Base-by-base conservation (phyloP, 2,797 vertebrate species). In the Cyclura pinguis region DNA sequence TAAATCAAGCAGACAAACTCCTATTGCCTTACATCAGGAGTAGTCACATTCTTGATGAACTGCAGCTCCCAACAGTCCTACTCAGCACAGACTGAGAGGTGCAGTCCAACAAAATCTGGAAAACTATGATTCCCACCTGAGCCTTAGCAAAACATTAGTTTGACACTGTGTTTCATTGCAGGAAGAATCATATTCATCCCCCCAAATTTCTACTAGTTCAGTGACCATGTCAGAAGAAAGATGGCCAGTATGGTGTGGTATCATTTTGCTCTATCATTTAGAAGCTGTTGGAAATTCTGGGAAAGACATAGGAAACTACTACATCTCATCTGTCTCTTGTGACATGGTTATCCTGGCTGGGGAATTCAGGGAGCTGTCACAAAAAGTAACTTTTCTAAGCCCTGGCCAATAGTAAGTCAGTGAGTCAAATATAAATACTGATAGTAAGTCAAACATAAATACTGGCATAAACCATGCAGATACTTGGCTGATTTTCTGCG, bases 401-500 rank as follows among this genome's bases (percentile, higher is more conserved):
- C 20, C 38, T 47, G 38, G 74, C 7, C 42, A 77, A 77, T 47
- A 47, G 8, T 73, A 35, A 73, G n/a, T 74, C n/a, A 74, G 72
- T 9, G 29, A 29, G 8, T 29, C 67, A 69, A 47, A 47, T 47
- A 47, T 47, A 47, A 47, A 47, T 47, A 47, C 42, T 47, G 42
- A 47, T 47, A 47, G 42, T 47, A 47, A 47, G 42, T 47, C 42
- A 62, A 35, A 38, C 20, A 38, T 74, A 14, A 74, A 74, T 38
- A 16, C 12, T 73, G 93, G 92, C 89, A 93, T 35, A 81, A 82
- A 55, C 27, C 12, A 52, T n/a, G 47, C 50, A 55, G 14, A 55
- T 80, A 55, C 29, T 32, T 16, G n/a, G 13, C 50, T 57, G 78
- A 8, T 80, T 29, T 69, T 69, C 27, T 32, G 32, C 22, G 4